Percentiles rank a stretch among this genome's conserved stretches.
phyloP scores from a whole-genome alignment of 2,797 vertebrate species.

The Centroberyx gerrardi region DNA sequence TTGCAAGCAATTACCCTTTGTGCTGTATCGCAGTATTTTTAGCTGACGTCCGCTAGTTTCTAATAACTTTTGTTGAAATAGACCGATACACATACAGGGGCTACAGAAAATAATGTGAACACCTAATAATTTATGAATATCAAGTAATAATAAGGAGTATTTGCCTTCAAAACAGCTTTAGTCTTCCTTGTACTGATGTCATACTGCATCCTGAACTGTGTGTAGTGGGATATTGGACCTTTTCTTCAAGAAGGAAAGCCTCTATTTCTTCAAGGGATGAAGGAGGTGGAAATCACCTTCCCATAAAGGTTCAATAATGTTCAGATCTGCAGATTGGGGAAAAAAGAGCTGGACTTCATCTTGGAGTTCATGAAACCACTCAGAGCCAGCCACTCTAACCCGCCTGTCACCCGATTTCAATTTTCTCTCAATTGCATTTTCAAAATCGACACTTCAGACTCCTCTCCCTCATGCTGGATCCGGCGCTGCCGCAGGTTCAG shows the following conservation, averaged over 20 bases:
- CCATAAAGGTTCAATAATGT: slow-evolving; percentile 11
- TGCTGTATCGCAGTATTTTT: no score
- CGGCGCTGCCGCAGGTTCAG: slow-evolving; percentile 7
- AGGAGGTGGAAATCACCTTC: not conserved
- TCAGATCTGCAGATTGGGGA: not conserved
- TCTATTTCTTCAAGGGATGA: not conserved
- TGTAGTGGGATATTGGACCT: not conserved
- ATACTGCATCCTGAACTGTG: not conserved
- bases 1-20: no score
- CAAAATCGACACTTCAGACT: slow-evolving; percentile 1
- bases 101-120: no score
- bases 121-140: no score
- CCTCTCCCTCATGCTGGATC: slow-evolving; percentile 1
- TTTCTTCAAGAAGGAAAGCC: slow-evolving; percentile 9
- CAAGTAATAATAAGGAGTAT: no score
- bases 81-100: no score
- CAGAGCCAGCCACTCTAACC: not conserved
- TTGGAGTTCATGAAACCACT: not conserved
- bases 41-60: no score
- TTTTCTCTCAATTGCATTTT: not conserved
- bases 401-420: no score
- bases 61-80: no score
- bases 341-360: not conserved
- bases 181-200: no score
- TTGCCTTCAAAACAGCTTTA: no score